Evolutionary conservation across 2,888 invertebrate species (phyloP).

Genomic region (Kryphioiulus occultus): DNA sequence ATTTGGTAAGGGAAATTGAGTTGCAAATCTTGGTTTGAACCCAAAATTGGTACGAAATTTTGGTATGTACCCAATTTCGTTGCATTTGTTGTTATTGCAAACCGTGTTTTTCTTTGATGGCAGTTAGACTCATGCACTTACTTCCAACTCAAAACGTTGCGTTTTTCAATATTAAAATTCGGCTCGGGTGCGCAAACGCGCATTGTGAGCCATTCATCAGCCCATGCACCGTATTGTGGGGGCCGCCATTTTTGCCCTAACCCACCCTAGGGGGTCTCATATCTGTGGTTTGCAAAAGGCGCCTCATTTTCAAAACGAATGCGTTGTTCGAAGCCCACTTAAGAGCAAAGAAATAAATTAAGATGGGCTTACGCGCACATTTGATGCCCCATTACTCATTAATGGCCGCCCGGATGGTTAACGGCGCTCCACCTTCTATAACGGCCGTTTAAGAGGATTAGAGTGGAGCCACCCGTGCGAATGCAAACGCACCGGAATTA

Average conservation of each 20-base stretch:
- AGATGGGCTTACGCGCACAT: slow-evolving; percentile 5
- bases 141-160: background rate
- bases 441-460: background rate
- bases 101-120: too few relatives aligned
- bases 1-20: too few relatives aligned
- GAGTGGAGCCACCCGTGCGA: slow-evolving; percentile 4
- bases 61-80: too few relatives aligned
- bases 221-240: background rate
- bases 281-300: background rate
- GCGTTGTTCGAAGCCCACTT: background rate
- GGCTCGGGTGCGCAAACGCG: background rate
- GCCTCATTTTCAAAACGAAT: background rate
- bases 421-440: slow-evolving; percentile 5
- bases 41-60: too few relatives aligned
- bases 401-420: slow-evolving; percentile 5
- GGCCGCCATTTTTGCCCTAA: background rate
- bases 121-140: too few relatives aligned
- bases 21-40: too few relatives aligned
- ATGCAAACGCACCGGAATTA: slow-evolving; percentile 5
- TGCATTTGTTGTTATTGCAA: too few relatives aligned
- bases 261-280: background rate
- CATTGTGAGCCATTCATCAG: background rate
- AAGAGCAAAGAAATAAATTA: background rate
- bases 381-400: slow-evolving; percentile 5
- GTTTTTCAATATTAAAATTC: background rate